Base-by-base conservation (phyloP, 2,797 vertebrate genomes). In the Nannoperca australis region DNA sequence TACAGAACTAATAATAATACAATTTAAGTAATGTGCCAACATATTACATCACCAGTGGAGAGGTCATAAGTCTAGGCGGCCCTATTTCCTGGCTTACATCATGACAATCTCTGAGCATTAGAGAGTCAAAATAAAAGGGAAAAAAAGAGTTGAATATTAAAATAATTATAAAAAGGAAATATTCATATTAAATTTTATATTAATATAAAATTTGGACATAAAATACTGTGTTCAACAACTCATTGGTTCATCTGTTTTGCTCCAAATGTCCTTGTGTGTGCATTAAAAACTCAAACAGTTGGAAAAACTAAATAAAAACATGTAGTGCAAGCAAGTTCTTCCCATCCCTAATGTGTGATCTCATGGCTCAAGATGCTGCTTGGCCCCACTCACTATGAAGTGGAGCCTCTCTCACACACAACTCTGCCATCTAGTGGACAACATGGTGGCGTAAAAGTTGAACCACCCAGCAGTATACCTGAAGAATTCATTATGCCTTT, bases 401-500 rank as follows among this genome's bases (percentile, higher is more conserved):
- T 24, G 9, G 18, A 24, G 30, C 30, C 11, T 27, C 27, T 27
- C 32, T 64, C n/a, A 62, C 47, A 45, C 84, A 59, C 71, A 85
- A 68, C 62, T 76, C 78, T 74, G 79, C 91, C 93, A 90, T 77
- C 93, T 94, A 85, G 89, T 93, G 94, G 92, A 73, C 80, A 84
- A 22, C 70, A 5, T 4, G 13, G 34, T n/a, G 15, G 22, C 69
- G 38, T 18, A 18, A 45, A 66, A 32, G 20, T 30, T 36, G 13
- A 56, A 30, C n/a, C n/a, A 9, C 32, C n/a, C 42, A 1, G 18
- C 49, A 13, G 15, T 51, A 4, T 1, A 69, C 32, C 56, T 51
- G 27, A 50, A 55, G 22, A 72, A 24, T 17, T 70, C 20, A 20
- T 20, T 34, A 13, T 54, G 30, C 1, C 30, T 7, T 8, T 42